phyloP scores from a whole-genome alignment of 64 coral and sea anemone species.

The Montipora sp. region DNA sequence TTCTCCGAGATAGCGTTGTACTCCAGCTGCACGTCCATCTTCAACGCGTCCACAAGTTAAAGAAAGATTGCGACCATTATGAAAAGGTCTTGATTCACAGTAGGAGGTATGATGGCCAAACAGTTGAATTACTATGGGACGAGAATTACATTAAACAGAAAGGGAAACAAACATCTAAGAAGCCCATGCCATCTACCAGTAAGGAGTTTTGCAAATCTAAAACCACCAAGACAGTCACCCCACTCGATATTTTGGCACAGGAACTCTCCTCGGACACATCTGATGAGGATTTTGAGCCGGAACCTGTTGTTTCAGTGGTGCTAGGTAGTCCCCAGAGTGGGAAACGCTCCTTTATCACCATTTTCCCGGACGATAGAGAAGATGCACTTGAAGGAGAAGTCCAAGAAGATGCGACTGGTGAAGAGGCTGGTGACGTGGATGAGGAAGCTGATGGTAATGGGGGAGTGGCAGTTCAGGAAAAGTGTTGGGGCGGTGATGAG shows the following conservation, averaged over 20 bases:
- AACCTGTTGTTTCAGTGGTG: not conserved
- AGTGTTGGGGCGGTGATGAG: not conserved
- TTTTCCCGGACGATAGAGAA: not conserved
- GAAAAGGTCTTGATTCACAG: not conserved
- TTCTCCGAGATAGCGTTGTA: not conserved
- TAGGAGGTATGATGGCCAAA: not conserved
- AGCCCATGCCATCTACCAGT: not conserved
- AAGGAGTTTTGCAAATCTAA: not conserved
- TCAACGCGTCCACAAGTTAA: not conserved
- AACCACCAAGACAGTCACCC: not conserved
- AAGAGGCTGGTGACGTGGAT: not conserved
- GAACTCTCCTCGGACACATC: not conserved
- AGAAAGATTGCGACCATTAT: not conserved
- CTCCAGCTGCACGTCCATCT: not conserved
- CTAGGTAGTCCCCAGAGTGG: not conserved
- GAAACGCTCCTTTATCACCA: not conserved
- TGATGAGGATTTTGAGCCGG: not conserved
- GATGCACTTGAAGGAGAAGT: conserved; percentile 4
- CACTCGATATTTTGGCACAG: not conserved
- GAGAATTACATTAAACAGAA: not conserved
- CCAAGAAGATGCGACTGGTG: not conserved
- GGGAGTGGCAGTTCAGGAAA: not conserved
- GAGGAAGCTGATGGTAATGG: not conserved
- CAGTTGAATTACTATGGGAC: not conserved
- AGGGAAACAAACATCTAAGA: not conserved